These are phyloP conservation scores for Phlogophora meticulosa DNA, from an alignment of 2,888 invertebrate species.

Conservation along the genomic window DNA sequence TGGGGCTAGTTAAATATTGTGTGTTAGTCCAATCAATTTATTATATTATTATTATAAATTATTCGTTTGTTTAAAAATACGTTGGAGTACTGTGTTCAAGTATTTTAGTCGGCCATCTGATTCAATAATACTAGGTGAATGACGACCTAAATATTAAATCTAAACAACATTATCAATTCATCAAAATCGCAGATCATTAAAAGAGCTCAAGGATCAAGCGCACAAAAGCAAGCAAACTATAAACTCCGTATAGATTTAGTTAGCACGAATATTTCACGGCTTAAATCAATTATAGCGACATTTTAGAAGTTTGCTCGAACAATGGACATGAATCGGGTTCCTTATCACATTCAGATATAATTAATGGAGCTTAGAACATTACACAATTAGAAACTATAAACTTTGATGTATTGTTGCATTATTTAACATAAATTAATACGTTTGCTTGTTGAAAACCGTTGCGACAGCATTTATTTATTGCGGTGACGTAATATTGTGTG, in stretches of 20 bases:
- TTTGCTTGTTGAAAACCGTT: constrained; percentile 61
- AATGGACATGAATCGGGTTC: constrained; percentile 73
- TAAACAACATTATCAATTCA: not conserved
- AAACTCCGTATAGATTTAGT: constrained; percentile 46
- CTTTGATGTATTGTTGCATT: constrained; percentile 64
- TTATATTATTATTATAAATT: too few species aligned
- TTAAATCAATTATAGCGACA: constrained; percentile 76
- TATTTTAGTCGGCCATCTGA: too few species aligned
- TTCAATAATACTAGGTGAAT: too few species aligned
- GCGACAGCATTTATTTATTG: constrained; percentile 59
- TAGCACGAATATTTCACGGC: constrained; percentile 57
- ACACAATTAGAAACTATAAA: constrained; percentile 72
- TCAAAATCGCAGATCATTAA: not conserved
- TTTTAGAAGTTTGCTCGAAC: constrained; percentile 71
- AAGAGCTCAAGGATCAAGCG: constrained; percentile 2
- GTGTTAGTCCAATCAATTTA: too few species aligned
- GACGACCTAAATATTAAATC: too few species aligned
- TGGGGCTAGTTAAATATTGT: too few species aligned
- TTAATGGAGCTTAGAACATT: constrained; percentile 72
- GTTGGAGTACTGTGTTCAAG: too few species aligned
- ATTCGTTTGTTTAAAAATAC: too few species aligned
- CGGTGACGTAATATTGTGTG: constrained; percentile 43
- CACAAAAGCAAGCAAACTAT: constrained; percentile 31
- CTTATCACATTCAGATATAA: constrained; percentile 75
- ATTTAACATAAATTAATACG: constrained; percentile 66